phyloP scores from a whole-genome alignment of 2,113 vertebrate genomes.

The Prunella fulvescens region DNA sequence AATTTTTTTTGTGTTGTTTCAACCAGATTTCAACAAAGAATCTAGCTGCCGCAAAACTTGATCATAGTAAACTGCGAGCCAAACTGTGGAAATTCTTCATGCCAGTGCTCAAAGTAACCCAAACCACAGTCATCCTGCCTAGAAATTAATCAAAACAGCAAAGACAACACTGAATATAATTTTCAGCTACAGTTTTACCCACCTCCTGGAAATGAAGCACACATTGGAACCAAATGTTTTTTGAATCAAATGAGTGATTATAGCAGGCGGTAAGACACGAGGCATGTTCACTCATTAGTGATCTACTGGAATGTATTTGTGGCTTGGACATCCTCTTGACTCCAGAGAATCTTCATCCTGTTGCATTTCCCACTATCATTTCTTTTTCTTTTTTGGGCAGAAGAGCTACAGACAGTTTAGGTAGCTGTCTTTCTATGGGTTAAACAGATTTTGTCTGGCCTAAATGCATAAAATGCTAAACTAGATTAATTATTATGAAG shows the following conservation, averaged over 20 bases:
- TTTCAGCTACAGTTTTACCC: constrained; percentile 32
- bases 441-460: background rate
- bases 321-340: constrained; percentile 58
- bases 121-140: constrained; percentile 63
- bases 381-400: background rate
- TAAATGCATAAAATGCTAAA: background rate
- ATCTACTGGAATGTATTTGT: constrained; percentile 55
- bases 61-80: background rate
- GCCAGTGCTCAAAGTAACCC: constrained; percentile 31
- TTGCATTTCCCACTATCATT: background rate
- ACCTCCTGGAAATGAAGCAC: constrained; percentile 36
- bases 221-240: constrained; percentile 59
- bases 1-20: background rate
- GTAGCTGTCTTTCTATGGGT: background rate
- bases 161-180: constrained; percentile 40
- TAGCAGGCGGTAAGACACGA: constrained; percentile 28
- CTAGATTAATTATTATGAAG: background rate
- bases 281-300: constrained; percentile 64
- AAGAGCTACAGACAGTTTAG: background rate
- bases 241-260: constrained; percentile 61
- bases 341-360: constrained; percentile 25
- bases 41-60: background rate
- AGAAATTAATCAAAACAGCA: constrained; percentile 59
- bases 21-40: background rate
- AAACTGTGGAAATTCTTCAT: constrained; percentile 38